Evolutionary conservation across 2,888 invertebrate species (phyloP).

Genomic region (Microctonus brassicae): DNA sequence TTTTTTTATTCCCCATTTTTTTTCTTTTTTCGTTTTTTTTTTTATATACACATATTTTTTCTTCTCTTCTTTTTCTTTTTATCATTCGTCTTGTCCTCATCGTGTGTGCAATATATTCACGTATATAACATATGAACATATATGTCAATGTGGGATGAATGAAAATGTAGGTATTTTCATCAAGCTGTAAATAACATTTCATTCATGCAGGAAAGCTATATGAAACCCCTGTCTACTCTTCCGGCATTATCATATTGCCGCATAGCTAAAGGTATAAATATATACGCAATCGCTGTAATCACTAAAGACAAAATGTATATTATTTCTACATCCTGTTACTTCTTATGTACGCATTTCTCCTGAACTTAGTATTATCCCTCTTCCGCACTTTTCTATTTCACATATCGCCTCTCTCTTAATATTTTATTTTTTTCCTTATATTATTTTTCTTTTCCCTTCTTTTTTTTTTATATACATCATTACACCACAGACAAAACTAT

Average conservation of each 20-base stretch:
- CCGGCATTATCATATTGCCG: constrained; percentile 45
- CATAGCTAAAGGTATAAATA: constrained; percentile 25
- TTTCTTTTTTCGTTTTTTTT: neutral
- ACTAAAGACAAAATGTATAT: constrained; percentile 56
- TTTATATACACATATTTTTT: too few species aligned
- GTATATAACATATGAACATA: neutral
- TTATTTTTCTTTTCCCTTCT: constrained; percentile 3
- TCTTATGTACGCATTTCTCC: constrained; percentile 53
- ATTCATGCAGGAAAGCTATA: constrained; percentile 65
- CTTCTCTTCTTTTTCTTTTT: neutral
- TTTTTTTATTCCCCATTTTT: neutral
- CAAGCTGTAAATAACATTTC: constrained; percentile 59
- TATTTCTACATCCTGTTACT: constrained; percentile 61
- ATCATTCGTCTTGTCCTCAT: neutral
- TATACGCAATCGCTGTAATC: constrained; percentile 39
- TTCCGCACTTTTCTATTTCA: neutral
- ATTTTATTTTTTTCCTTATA: neutral
- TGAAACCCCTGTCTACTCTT: constrained; percentile 52
- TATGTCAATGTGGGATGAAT: constrained; percentile 58
- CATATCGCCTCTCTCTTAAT: constrained; percentile 7
- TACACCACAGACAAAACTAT: neutral
- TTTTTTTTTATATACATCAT: too few species aligned
- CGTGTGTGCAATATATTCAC: neutral
- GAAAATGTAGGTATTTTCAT: constrained; percentile 59
- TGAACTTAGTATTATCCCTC: constrained; percentile 37